Evolutionary conservation across 53 echinoderm and acorn worm genomes (phyloP).

Genomic region (Echinarachnius parma): DNA sequence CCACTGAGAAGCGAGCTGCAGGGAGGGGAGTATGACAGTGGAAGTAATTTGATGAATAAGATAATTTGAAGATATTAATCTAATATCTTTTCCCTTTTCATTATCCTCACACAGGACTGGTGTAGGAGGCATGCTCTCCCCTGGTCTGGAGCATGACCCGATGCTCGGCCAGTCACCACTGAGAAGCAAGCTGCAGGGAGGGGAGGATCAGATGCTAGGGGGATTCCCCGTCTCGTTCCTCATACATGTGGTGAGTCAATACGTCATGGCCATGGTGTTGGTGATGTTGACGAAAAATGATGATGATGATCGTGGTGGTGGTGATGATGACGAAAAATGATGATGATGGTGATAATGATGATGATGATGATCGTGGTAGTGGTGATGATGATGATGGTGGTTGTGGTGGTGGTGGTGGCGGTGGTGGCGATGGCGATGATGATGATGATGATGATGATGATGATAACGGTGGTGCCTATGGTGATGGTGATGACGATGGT

Average conservation of each 20-base stretch:
- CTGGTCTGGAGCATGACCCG: constrained; percentile 80
- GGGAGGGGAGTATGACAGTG: constrained; percentile 72
- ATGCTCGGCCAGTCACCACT: constrained; percentile 84
- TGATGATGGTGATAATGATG: not conserved
- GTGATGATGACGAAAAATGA: not conserved
- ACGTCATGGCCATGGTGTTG: not conserved
- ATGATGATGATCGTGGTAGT: not conserved
- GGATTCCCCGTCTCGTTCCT: constrained; percentile 92
- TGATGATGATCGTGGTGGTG: not conserved
- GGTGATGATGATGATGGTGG: not conserved
- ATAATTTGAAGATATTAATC: too few species aligned
- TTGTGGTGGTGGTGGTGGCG: not conserved
- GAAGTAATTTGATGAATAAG: too few species aligned
- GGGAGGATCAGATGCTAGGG: constrained; percentile 76
- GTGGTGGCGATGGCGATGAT: not conserved
- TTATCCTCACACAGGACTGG: constrained; percentile 50
- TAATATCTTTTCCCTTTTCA: too few species aligned
- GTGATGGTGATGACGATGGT: too few species aligned
- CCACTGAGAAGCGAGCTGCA: constrained; percentile 81
- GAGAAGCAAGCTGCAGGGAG: constrained; percentile 78
- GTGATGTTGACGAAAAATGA: not conserved
- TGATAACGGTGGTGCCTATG: not conserved
- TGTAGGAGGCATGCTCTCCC: constrained; percentile 57
- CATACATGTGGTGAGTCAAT: constrained; percentile 78
- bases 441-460: not conserved